Conservation (phyloP, 2,888 invertebrate species). For the Mythimna lalbum region DNA sequence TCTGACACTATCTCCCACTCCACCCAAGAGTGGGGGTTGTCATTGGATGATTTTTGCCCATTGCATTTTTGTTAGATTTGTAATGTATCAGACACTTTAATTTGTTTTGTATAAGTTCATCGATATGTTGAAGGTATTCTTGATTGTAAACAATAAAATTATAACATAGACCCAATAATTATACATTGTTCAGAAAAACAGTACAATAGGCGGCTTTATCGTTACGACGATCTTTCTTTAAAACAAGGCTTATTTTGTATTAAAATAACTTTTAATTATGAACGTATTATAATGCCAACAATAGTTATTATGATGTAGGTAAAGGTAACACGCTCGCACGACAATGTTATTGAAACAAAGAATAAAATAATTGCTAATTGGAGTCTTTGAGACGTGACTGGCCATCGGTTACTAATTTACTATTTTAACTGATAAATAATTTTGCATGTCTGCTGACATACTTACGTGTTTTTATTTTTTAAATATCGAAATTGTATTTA, state of each 20-base stretch:
- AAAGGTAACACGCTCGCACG: conserved; percentile 19
- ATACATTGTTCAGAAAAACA: conserved; percentile 20
- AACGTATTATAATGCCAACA: conserved; percentile 13
- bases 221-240: conserved; percentile 5
- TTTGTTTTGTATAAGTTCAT: too few relatives aligned
- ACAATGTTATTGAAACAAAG: conserved; percentile 21
- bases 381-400: conserved; percentile 21
- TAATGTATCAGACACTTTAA: too few relatives aligned
- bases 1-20: too few relatives aligned
- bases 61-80: too few relatives aligned
- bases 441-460: conserved; percentile 4
- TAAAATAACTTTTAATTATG: neutral
- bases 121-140: neutral
- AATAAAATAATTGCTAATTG: conserved; percentile 6
- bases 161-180: conserved; percentile 3
- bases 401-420: neutral
- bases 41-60: too few relatives aligned
- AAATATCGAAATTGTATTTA: too few relatives aligned
- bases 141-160: conserved; percentile 1
- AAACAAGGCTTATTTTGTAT: neutral
- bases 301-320: neutral
- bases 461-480: neutral
- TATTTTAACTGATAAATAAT: conserved; percentile 15
- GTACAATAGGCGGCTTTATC: conserved; percentile 15
- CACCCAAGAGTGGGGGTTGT: too few relatives aligned